These are phyloP conservation scores for Dicentrarchus labrax DNA, from an alignment of 2,113 vertebrate species.

Conservation along the genomic window DNA sequence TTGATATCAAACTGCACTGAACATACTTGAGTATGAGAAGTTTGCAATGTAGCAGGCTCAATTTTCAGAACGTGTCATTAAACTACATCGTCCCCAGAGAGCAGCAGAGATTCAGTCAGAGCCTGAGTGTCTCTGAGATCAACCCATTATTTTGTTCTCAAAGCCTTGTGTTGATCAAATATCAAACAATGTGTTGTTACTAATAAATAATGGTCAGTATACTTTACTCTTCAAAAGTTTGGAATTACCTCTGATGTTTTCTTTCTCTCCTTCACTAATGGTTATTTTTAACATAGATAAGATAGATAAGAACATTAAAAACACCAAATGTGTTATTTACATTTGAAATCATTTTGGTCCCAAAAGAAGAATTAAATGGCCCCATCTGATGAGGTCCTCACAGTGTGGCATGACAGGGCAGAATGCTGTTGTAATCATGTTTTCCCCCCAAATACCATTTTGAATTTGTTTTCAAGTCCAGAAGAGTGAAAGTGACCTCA, in stretches of 20 bases:
- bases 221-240: neutral
- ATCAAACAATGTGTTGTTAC: neutral
- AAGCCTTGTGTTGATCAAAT: neutral
- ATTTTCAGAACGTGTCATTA: neutral
- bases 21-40: neutral
- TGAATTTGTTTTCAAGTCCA: no score
- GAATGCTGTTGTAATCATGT: neutral
- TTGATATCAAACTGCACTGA: neutral
- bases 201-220: neutral
- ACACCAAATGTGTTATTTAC: no score
- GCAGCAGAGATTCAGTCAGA: conserved; percentile 46
- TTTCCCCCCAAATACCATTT: neutral
- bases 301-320: no score
- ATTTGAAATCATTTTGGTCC: no score
- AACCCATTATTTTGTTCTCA: neutral
- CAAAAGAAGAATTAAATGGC: no score
- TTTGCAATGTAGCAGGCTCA: neutral
- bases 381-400: no score
- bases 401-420: neutral
- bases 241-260: neutral
- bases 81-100: conserved; percentile 18
- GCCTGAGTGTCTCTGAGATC: neutral
- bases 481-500: no score
- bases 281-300: no score
- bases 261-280: no score